Percentiles rank a stretch among this genome's conserved stretches.
Evolutionary conservation across 2,888 invertebrate genomes (phyloP).

Genomic region (Andrena marginata): DNA sequence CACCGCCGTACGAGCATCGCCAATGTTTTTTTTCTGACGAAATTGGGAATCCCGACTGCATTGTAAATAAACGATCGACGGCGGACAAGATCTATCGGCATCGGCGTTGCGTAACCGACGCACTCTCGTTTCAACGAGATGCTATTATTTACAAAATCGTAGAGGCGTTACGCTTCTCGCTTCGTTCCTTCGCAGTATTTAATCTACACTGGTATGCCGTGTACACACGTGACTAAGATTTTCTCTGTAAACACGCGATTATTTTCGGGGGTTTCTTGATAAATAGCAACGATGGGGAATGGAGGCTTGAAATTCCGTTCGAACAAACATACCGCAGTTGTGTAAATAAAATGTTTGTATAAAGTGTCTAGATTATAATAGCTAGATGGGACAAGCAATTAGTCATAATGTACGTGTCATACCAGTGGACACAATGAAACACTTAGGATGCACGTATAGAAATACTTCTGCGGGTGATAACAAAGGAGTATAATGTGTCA

Average conservation of each 20-base stretch:
- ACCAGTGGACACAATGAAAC: slow-evolving; percentile 1
- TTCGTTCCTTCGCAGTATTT: too few species aligned
- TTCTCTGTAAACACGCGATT: too few species aligned
- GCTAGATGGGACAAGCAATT: slow-evolving; percentile 13
- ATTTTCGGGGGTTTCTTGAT: too few species aligned
- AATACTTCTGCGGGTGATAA: slow-evolving; percentile 20
- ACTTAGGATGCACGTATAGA: neutral
- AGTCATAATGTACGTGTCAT: slow-evolving; percentile 39
- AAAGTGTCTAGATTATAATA: neutral
- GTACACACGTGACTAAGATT: too few species aligned
- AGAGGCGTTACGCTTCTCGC: too few species aligned
- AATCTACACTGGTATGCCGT: too few species aligned
- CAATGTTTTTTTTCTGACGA: neutral
- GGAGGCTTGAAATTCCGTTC: neutral
- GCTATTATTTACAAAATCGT: too few species aligned
- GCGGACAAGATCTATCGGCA: too few species aligned
- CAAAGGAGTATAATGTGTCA: slow-evolving; percentile 37
- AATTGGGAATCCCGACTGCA: too few species aligned
- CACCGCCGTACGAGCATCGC: neutral
- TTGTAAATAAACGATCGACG: too few species aligned
- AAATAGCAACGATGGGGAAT: neutral
- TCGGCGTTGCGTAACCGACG: too few species aligned
- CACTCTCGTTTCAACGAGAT: too few species aligned
- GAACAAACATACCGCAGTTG: neutral
- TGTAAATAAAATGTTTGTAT: neutral